A percentile compares a stretch with the other conserved stretches of the same genome.
phyloP scores from a whole-genome alignment of 1,140 invertebrate genomes.

The Drosophila subpulchrella region DNA sequence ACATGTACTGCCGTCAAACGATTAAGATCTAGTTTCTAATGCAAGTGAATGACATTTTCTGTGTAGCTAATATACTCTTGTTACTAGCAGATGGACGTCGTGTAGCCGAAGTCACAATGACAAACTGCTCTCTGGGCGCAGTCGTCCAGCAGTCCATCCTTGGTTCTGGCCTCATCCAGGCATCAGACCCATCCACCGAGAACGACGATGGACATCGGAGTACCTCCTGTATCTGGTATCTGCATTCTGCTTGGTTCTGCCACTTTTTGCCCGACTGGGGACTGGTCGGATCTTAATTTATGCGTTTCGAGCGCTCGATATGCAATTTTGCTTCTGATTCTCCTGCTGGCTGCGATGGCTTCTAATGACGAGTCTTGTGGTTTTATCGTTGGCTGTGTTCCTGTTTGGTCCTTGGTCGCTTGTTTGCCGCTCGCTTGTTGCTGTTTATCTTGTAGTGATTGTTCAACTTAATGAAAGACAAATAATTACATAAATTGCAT shows the following conservation, averaged over 20 bases:
- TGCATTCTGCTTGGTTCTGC: constrained; percentile 38
- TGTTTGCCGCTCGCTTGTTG: constrained; percentile 9
- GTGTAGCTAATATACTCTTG: constrained; percentile 11
- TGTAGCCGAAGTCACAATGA: constrained; percentile 41
- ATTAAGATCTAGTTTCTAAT: neutral
- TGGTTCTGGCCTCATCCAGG: constrained; percentile 15
- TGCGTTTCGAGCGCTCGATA: constrained; percentile 44
- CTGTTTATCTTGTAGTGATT: constrained; percentile 44
- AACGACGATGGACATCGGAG: constrained; percentile 39
- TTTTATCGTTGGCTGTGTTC: constrained; percentile 5
- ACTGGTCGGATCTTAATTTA: constrained; percentile 50
- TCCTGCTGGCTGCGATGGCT: constrained; percentile 27
- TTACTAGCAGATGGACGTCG: neutral
- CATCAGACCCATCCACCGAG: constrained; percentile 14
- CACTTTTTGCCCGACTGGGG: constrained; percentile 41
- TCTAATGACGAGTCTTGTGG: constrained; percentile 39
- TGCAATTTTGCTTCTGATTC: constrained; percentile 37
- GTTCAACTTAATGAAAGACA: constrained; percentile 45
- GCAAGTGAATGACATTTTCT: neutral
- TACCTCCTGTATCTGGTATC: constrained; percentile 42
- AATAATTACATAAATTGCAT: constrained; percentile 47
- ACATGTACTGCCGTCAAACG: no score
- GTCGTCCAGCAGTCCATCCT: constrained; percentile 23
- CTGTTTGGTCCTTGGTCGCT: constrained; percentile 25
- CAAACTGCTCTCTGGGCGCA: constrained; percentile 53